Evolutionary conservation across 2,797 vertebrate genomes (phyloP), one percentile per base, ranked within the genome.

Genomic region (Rhinoraja longicauda): DNA sequence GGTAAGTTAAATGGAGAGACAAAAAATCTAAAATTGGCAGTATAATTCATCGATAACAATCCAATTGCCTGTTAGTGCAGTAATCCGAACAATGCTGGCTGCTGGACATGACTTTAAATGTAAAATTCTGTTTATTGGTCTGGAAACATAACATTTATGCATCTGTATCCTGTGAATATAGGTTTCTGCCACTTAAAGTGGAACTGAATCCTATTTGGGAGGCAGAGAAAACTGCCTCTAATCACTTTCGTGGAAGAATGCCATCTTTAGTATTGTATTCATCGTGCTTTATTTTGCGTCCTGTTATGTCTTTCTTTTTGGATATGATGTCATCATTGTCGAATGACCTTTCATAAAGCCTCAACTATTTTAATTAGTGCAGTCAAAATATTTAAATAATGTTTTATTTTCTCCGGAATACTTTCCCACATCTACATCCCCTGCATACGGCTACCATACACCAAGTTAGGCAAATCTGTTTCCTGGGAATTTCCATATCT

Each of bases 301-400:
- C 59, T 8, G 2, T 32, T 45, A 29, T 67, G 84, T n/a, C 59
- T 19, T 32, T 36, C 57, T 17, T 64, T 64, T 6, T 36, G 84
- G 84, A 0, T 36, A 8, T 12, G 26, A 62, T 86, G 82, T 59
- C 32, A 32, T 86, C 57, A 86, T 88, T 36, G 59, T 64, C 9
- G 84, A 88, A 21, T 36, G 59, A 88, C 19, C 64, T 88, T 88
- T n/a, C 59, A 62, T 62, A 86, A 86, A 32, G n/a, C 82, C 57
- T 64, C 26, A 86, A 64, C n/a, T 86, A 53, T 13, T 86, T 62
- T 21, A 36, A 64, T 67, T n/a, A 36, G 8, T 29, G 62, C 29
- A 64, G 84, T n/a, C 82, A 86, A 86, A 64, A 86, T 86, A 86
- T 86, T 86, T 86, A 57, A 86, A 59, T 5, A 3, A 21, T 9